Base-by-base conservation (phyloP, 1,140 invertebrate species). In the Papilio helenus region DNA sequence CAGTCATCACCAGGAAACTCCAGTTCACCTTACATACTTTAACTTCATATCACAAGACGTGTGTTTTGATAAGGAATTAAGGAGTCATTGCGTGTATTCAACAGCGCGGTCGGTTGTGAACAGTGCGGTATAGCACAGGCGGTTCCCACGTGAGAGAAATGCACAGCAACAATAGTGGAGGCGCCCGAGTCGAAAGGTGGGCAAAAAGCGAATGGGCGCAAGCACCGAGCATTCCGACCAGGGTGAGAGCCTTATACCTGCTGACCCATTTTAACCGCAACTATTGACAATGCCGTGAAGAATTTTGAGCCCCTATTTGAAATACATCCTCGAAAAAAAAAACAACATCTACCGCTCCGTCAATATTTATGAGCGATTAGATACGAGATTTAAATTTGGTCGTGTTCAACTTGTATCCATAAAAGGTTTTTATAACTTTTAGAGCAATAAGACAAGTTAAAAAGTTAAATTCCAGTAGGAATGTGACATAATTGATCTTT, bases 111-210 rank as follows among this genome's bases (percentile, higher is more conserved):
- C 84, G 85, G 80, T 76, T 81, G 86, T 85, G 85, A 86, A 90
- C 86, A 87, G 85, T 58, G 82, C 84, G 81, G 87, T 92, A 92
- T 89, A 88, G 86, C 92, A 93, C 92, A 88, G 88, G 83, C 72
- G 80, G 88, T 94, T 94, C 92, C 90, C 92, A 94, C 92, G 92
- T 84, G 86, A 90, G 91, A 92, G 91, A 94, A 93, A 93, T 91
- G 92, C 90, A 84, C 85, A 82, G 79, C 61, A 89, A 93, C 92
- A 93, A 93, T 92, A 80, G 89, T 88, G 87, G 87, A 89, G 86
- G 88, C 92, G 91, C 91, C 89, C 85, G 90, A 88, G 90, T 93
- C 90, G 92, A 94, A 94, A 94, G 92, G 92, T 92, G 88, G 88
- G 90, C 92, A 94, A 94, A 94, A 94, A 94, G 89, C 86, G 90